phyloP scores from a whole-genome alignment of 2,888 invertebrate genomes.

The Limnephilus marmoratus region DNA sequence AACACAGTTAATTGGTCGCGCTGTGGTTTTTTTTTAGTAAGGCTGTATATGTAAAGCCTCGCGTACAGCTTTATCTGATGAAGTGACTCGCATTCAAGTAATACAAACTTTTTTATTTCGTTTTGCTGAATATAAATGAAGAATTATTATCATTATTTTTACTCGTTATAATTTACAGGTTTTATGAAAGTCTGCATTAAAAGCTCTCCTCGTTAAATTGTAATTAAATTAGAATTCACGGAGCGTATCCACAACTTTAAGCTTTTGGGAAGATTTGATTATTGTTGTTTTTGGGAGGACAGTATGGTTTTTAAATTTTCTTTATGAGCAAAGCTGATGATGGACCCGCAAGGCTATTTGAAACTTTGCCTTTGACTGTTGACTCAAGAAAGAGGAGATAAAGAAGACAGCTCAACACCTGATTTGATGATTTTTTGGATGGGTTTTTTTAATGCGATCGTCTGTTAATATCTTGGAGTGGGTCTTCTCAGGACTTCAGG shows the following conservation, averaged over 20 bases:
- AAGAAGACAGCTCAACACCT: too few species aligned
- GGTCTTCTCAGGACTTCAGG: too few species aligned
- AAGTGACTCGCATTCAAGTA: not conserved
- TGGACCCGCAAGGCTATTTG: too few species aligned
- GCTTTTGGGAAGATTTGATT: not conserved
- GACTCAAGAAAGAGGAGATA: too few species aligned
- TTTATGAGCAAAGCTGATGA: not conserved
- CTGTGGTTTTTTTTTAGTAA: too few species aligned
- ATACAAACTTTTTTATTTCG: not conserved
- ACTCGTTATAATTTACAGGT: not conserved
- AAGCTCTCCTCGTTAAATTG: not conserved
- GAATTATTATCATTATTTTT: not conserved
- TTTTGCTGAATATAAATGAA: not conserved
- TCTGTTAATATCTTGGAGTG: too few species aligned
- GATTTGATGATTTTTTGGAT: too few species aligned
- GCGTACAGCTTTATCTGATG: not conserved
- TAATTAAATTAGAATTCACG: not conserved
- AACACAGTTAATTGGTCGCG: too few species aligned
- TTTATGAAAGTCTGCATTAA: not conserved
- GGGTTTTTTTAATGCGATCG: too few species aligned
- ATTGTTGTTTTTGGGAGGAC: not conserved
- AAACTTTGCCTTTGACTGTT: too few species aligned
- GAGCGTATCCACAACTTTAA: not conserved
- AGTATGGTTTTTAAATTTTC: not conserved
- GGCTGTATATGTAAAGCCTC: constrained; percentile 2